phyloP scores from a whole-genome alignment of 2,888 invertebrate genomes.

The Xestia xanthographa region DNA sequence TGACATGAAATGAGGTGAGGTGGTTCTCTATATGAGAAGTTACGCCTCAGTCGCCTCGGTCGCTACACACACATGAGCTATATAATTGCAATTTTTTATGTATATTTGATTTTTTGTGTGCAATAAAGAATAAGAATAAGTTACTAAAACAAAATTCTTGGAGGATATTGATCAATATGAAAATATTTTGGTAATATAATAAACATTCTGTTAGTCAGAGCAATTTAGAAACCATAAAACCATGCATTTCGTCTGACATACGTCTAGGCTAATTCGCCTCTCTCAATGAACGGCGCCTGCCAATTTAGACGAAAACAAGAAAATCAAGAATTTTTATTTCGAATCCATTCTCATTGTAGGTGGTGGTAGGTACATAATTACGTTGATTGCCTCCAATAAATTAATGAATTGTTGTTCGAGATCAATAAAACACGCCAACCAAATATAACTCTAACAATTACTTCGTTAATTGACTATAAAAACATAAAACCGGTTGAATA shows the following conservation, averaged over 20 bases:
- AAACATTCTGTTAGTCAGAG: neutral
- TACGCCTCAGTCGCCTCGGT: no score
- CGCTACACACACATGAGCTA: no score
- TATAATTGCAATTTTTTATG: no score
- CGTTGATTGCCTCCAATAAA: slow-evolving; percentile 62
- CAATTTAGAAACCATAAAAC: slow-evolving; percentile 32
- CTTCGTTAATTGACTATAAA: slow-evolving; percentile 66
- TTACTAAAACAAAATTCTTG: neutral
- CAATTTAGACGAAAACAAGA: slow-evolving; percentile 40
- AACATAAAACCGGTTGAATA: slow-evolving; percentile 59
- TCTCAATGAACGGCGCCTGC: slow-evolving; percentile 39
- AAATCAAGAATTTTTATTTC: slow-evolving; percentile 35
- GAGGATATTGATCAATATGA: neutral
- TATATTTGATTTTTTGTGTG: no score
- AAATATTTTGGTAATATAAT: neutral
- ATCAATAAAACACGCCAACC: slow-evolving; percentile 48
- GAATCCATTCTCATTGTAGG: slow-evolving; percentile 31
- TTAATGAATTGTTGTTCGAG: slow-evolving; percentile 59
- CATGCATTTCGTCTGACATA: slow-evolving; percentile 4
- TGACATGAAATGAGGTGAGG: neutral
- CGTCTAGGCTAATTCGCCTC: slow-evolving; percentile 22
- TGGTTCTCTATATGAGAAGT: no score
- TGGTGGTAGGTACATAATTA: slow-evolving; percentile 46
- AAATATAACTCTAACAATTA: slow-evolving; percentile 65
- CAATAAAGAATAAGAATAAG: no score